These are phyloP conservation scores for Anticlea derivata DNA, from an alignment of 2,888 invertebrate genomes.

Conservation along the genomic window DNA sequence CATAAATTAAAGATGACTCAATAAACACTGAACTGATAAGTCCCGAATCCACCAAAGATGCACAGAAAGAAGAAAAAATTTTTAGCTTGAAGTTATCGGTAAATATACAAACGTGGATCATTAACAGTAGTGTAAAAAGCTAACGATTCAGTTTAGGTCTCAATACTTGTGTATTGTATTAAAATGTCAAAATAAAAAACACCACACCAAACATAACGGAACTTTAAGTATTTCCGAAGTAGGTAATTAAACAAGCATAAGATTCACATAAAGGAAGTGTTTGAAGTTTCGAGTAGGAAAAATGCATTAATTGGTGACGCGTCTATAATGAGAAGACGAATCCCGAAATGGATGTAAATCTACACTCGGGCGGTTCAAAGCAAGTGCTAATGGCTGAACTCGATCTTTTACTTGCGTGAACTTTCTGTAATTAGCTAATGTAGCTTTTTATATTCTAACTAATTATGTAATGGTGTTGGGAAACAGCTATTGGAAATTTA, in stretches of 20 bases:
- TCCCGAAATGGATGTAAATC: slow-evolving; percentile 59
- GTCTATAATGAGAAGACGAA: slow-evolving; percentile 53
- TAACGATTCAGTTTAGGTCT: too few species aligned
- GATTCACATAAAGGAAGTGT: slow-evolving; percentile 46
- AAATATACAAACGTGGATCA: too few species aligned
- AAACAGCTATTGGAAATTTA: slow-evolving; percentile 18
- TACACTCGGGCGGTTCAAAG: slow-evolving; percentile 60
- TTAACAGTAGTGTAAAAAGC: too few species aligned
- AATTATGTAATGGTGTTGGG: slow-evolving; percentile 24
- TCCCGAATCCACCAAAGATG: too few species aligned
- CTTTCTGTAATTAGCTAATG: slow-evolving; percentile 51
- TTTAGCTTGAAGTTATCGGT: too few species aligned
- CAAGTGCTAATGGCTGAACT: slow-evolving; percentile 65
- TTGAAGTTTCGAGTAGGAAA: slow-evolving; percentile 51
- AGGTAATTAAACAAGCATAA: slow-evolving; percentile 34
- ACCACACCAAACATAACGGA: slow-evolving; percentile 20
- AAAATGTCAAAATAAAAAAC: slow-evolving; percentile 12
- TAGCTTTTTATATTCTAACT: slow-evolving; percentile 33
- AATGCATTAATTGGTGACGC: slow-evolving; percentile 73
- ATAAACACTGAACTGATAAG: too few species aligned
- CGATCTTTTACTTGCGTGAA: slow-evolving; percentile 51
- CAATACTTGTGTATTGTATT: too few species aligned
- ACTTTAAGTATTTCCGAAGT: slow-evolving; percentile 26
- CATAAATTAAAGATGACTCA: slow-evolving; percentile 25
- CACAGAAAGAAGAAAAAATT: too few species aligned